Percentiles rank a stretch among this genome's conserved stretches.
Evolutionary conservation across 2,797 vertebrate genomes (phyloP).

Genomic region (Streptopelia turtur): DNA sequence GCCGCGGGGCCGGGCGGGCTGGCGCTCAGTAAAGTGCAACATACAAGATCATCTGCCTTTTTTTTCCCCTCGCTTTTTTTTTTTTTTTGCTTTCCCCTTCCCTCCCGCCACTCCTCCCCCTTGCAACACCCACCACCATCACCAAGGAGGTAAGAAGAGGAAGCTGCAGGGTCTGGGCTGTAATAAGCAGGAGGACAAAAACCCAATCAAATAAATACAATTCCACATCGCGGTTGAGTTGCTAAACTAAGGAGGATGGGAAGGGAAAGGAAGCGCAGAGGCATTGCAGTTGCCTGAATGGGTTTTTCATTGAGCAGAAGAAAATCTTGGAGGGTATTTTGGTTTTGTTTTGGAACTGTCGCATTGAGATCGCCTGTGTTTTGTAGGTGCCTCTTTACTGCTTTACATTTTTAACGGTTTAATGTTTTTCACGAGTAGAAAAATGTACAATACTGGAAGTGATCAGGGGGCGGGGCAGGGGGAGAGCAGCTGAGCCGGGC

Average conservation of each 20-base stretch:
- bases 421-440: slow-evolving; percentile 44
- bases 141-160: slow-evolving; percentile 67
- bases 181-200: slow-evolving; percentile 33
- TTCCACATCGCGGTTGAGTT: slow-evolving; percentile 23
- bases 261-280: background rate
- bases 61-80: background rate
- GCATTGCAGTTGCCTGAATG: background rate
- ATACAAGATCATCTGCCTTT: slow-evolving; percentile 26
- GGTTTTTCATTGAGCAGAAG: slow-evolving; percentile 29
- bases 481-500: slow-evolving; percentile 61
- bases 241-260: slow-evolving; percentile 1
- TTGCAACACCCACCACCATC: slow-evolving; percentile 51
- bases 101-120: slow-evolving; percentile 39
- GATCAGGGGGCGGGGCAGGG: slow-evolving; percentile 64
- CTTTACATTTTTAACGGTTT: slow-evolving; percentile 52
- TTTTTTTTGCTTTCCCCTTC: background rate
- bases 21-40: slow-evolving; percentile 41
- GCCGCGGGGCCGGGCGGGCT: slow-evolving; percentile 2
- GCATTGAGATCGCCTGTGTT: slow-evolving; percentile 5
- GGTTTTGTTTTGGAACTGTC: slow-evolving; percentile 8
- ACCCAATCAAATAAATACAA: slow-evolving; percentile 61
- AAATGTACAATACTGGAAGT: slow-evolving; percentile 53
- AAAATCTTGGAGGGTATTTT: slow-evolving; percentile 22
- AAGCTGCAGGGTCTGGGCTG: slow-evolving; percentile 22
- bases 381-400: slow-evolving; percentile 53